Conservation (phyloP, 2,888 invertebrate genomes). For the Adelognathus sp. region DNA sequence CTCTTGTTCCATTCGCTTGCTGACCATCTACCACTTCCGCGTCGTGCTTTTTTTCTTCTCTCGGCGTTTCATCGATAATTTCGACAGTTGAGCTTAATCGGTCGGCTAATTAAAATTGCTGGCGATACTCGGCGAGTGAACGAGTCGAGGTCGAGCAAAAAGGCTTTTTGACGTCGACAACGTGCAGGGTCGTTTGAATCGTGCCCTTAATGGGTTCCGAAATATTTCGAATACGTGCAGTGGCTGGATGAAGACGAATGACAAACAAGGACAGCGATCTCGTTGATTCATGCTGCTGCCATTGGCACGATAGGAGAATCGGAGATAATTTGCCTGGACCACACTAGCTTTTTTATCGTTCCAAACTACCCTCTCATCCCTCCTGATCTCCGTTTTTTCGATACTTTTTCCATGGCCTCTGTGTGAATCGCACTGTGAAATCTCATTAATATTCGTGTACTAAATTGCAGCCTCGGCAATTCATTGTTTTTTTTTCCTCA, state of each 20-base stretch:
- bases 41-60: background rate
- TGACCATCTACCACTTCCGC: conserved; percentile 6
- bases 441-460: conserved; percentile 78
- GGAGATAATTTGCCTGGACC: conserved; percentile 26
- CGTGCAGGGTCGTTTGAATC: background rate
- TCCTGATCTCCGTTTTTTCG: conserved; percentile 56
- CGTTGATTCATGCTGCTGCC: background rate
- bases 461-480: conserved; percentile 43
- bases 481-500: conserved; percentile 30
- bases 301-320: background rate
- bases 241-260: conserved; percentile 71
- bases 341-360: conserved; percentile 6
- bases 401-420: conserved; percentile 79
- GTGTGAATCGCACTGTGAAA: conserved; percentile 79
- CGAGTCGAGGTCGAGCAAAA: background rate
- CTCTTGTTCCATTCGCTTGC: conserved; percentile 1
- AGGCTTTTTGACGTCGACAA: background rate
- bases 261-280: conserved; percentile 77
- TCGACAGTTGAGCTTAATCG: conserved; percentile 15
- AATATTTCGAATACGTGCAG: background rate
- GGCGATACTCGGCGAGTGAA: background rate
- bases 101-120: conserved; percentile 19
- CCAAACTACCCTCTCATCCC: conserved; percentile 61
- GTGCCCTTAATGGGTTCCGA: background rate
- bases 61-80: background rate